Evolutionary conservation across 2,888 invertebrate genomes (phyloP).

Genomic region (Orthonychiurus folsomi): DNA sequence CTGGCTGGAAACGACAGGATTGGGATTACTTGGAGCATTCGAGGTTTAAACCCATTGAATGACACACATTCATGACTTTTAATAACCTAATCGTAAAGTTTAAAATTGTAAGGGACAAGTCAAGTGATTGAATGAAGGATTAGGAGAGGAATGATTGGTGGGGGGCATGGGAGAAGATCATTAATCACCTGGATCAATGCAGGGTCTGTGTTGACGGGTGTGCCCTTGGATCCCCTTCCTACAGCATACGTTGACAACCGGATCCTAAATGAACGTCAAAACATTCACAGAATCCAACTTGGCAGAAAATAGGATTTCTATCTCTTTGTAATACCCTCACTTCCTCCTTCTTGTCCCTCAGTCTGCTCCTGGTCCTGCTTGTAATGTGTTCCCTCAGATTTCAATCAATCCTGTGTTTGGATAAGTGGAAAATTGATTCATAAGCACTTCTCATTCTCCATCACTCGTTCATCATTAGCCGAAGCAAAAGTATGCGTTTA

Average conservation of each 20-base stretch:
- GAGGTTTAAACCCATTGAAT: too few species aligned
- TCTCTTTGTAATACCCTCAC: background rate
- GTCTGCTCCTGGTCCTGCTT: too few species aligned
- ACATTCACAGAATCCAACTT: conserved; percentile 23
- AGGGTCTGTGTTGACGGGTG: conserved; percentile 11
- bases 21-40: too few species aligned
- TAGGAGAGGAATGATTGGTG: background rate
- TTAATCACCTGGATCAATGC: conserved; percentile 15
- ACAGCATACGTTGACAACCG: conserved; percentile 12
- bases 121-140: background rate
- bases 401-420: background rate
- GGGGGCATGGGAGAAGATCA: conserved; percentile 16
- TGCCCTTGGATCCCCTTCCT: background rate
- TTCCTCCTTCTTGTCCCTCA: background rate
- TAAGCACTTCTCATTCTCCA: background rate
- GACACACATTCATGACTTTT: too few species aligned
- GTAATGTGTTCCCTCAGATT: background rate
- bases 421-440: background rate
- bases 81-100: too few species aligned
- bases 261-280: conserved; percentile 21
- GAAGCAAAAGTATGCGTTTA: background rate
- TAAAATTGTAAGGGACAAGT: background rate
- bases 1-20: too few species aligned
- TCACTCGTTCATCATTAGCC: background rate
- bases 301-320: conserved; percentile 22